Percentiles rank a stretch among this genome's conserved stretches.
Conservation (phyloP, 2,113 vertebrate species). For the Callipepla squamata region DNA sequence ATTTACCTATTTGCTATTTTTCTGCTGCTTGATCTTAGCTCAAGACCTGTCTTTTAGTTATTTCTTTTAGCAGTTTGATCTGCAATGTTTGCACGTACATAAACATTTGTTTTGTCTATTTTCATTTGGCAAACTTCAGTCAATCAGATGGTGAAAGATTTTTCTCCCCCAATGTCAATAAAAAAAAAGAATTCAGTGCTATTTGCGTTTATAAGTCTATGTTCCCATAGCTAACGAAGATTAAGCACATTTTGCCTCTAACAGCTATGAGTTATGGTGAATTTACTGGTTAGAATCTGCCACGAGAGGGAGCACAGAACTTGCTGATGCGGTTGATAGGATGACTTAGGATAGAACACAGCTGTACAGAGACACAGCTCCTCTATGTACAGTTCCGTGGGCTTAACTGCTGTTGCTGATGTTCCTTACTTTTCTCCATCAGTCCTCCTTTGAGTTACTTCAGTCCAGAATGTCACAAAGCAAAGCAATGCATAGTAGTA, state of each 20-base stretch:
- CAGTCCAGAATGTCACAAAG: not conserved
- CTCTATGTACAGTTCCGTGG: rapidly evolving
- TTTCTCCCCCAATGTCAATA: constrained; percentile 91
- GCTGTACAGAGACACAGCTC: rapidly evolving
- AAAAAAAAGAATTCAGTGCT: constrained; percentile 83
- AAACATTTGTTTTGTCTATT: constrained; percentile 87
- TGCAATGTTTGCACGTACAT: constrained; percentile 91
- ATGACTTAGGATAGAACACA: too few relatives aligned
- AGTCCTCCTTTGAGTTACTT: not conserved
- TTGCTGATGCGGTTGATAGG: not conserved
- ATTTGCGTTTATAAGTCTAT: constrained; percentile 69
- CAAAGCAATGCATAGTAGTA: not conserved
- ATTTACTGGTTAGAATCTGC: not conserved
- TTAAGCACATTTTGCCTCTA: not conserved
- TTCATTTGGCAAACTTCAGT: constrained; percentile 86
- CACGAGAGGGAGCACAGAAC: constrained; percentile 74
- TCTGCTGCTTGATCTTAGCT: constrained; percentile 81
- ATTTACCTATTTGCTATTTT: constrained; percentile 82
- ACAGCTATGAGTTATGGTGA: not conserved
- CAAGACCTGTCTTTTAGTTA: constrained; percentile 89
- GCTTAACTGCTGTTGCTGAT: not conserved
- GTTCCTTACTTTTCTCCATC: not conserved
- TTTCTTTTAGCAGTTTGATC: constrained; percentile 82
- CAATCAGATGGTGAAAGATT: constrained; percentile 93
- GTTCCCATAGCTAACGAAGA: not conserved